These are phyloP conservation scores for Phyllotreta cruciferae DNA, from an alignment of 2,888 invertebrate species.

Conservation along the genomic window DNA sequence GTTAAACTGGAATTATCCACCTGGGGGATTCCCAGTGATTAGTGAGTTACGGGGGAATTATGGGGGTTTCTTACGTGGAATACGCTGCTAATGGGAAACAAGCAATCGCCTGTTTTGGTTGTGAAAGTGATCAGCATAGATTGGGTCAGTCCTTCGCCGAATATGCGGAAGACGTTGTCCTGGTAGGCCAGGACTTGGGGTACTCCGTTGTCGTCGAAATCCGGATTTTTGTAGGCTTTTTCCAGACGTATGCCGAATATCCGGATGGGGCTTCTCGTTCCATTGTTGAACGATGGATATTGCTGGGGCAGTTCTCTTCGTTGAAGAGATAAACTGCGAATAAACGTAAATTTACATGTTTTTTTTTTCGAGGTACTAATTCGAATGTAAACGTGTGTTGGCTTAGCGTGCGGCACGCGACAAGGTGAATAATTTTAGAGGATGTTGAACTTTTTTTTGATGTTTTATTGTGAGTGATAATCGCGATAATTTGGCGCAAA, in stretches of 20 bases:
- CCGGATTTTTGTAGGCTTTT: slow-evolving; percentile 65
- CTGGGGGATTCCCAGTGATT: slow-evolving; percentile 55
- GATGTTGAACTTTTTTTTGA: too few species aligned
- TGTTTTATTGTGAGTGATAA: too few species aligned
- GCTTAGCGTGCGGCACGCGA: neutral
- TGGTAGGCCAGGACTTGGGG: slow-evolving; percentile 72
- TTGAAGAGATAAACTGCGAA: slow-evolving; percentile 33
- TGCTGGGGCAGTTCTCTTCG: slow-evolving; percentile 24
- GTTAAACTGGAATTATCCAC: slow-evolving; percentile 56
- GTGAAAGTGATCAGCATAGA: slow-evolving; percentile 78
- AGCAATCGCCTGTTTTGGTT: slow-evolving; percentile 67
- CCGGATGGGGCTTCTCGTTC: slow-evolving; percentile 20
- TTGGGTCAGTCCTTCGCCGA: slow-evolving; percentile 73
- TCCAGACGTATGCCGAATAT: slow-evolving; percentile 69
- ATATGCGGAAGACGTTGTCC: slow-evolving; percentile 71
- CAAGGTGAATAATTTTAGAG: too few species aligned
- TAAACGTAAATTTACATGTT: too few species aligned
- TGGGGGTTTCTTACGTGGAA: slow-evolving; percentile 65
- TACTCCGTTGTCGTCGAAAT: slow-evolving; percentile 66
- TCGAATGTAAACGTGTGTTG: neutral
- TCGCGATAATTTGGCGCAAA: too few species aligned
- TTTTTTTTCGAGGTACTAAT: neutral
- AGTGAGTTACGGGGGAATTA: too few species aligned
- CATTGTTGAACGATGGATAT: neutral
- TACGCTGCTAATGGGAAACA: slow-evolving; percentile 63